Conservation (phyloP, 1,140 invertebrate species). For the Adelges cooleyi region DNA sequence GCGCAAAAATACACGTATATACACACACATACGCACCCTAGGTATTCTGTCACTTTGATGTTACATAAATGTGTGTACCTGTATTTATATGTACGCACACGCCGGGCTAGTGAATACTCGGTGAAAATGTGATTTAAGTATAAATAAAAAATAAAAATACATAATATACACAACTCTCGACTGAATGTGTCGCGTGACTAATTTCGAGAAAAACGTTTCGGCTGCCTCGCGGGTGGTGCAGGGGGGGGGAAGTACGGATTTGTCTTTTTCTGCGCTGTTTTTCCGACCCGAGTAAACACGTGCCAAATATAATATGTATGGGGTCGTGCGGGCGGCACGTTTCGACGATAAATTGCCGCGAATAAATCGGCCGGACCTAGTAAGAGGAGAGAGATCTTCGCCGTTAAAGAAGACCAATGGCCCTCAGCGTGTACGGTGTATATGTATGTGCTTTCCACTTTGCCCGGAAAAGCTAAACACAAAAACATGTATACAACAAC, state of each 20-base stretch:
- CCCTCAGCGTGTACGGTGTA: too few species aligned
- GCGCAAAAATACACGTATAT: neutral
- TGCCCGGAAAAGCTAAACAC: neutral
- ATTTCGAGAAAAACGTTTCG: neutral
- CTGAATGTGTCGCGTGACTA: too few species aligned
- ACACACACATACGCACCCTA: neutral
- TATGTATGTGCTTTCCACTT: too few species aligned
- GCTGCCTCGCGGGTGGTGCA: neutral
- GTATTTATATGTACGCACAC: too few species aligned
- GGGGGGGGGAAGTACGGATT: too few species aligned
- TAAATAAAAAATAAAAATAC: too few species aligned
- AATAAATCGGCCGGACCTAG: constrained; percentile 12
- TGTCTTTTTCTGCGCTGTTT: neutral
- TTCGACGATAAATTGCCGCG: neutral
- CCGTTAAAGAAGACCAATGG: constrained; percentile 12
- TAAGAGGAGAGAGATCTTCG: too few species aligned
- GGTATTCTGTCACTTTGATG: neutral
- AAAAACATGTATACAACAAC: neutral
- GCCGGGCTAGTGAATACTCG: too few species aligned
- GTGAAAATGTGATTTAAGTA: too few species aligned
- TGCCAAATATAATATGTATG: constrained; percentile 1
- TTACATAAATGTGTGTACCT: too few species aligned
- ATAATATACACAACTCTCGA: too few species aligned
- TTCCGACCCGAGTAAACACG: neutral
- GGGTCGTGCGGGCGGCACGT: neutral